Conservation (phyloP, 2,888 invertebrate genomes). For the Syritta pipiens region DNA sequence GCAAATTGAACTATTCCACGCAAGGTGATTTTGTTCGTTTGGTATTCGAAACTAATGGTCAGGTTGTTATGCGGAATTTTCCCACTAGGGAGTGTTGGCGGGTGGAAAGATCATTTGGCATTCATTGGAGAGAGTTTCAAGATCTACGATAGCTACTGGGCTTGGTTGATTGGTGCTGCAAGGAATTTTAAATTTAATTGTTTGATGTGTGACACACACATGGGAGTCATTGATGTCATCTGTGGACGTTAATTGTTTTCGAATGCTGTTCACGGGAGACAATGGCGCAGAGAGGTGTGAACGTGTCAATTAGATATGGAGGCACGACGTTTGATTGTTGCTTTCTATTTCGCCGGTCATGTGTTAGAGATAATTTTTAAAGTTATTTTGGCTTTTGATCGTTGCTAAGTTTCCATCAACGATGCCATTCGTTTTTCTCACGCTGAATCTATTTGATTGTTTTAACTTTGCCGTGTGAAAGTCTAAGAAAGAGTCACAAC, state of each 20-base stretch:
- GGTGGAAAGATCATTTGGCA: not conserved
- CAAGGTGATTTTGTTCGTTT: not conserved
- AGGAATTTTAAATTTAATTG: conserved; percentile 22
- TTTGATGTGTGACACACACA: too few relatives aligned
- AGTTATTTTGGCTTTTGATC: too few relatives aligned
- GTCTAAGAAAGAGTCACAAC: too few relatives aligned
- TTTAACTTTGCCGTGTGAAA: too few relatives aligned
- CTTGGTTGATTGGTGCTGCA: too few relatives aligned
- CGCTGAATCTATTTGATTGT: too few relatives aligned
- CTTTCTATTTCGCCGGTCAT: too few relatives aligned
- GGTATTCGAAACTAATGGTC: not conserved
- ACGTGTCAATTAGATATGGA: conserved; percentile 1
- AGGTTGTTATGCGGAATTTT: not conserved
- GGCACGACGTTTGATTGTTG: not conserved
- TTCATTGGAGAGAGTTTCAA: too few relatives aligned
- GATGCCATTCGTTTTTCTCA: too few relatives aligned
- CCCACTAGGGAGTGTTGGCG: not conserved
- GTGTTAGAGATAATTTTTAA: too few relatives aligned
- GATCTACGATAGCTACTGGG: not conserved
- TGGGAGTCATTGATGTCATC: too few relatives aligned
- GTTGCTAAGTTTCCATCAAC: too few relatives aligned
- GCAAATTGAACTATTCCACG: conserved; percentile 17
- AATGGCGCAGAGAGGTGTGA: conserved; percentile 13
- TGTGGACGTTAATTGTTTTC: conserved; percentile 12
- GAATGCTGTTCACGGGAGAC: conserved; percentile 13